Base-by-base conservation (phyloP, 2,113 vertebrate species). In the Ciconia boyciana region DNA sequence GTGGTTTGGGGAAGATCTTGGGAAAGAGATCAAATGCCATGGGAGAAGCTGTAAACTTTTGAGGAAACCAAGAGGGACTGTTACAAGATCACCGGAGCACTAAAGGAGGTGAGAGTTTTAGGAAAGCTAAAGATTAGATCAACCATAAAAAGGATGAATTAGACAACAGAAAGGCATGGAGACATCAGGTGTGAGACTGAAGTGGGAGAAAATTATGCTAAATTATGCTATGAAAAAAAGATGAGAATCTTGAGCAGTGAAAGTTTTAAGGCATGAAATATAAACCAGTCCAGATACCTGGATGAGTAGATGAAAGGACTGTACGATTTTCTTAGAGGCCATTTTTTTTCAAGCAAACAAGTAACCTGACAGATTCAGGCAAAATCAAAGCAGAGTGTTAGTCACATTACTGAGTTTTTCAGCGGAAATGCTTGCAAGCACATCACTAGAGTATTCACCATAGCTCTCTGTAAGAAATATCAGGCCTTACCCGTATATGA, bases 401-500 rank as follows among this genome's bases (percentile, higher is more conserved):
- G 84, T 90, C 75, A 93, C 20, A 54, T 60, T 44, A 68, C 31
- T 87, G 49, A 91, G 12, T 52, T 76, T 92, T 92, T 49, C 22
- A 91, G 43, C 49, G n/a, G 78, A 71, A 90, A 87, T 65, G 49
- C 51, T 58, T 83, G 57, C 70, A 88, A 93, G 55, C 12, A 64
- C 13, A 32, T 86, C 49, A 41, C 13, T 65, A 43, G 54, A 70
- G 22, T 46, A 52, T 66, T 49, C 60, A 78, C 32, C 39, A 48
- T 13, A 91, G 54, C 26, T 28, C 36, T 64, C 85, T 79, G 46
- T 51, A 95, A 85, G 43, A 97, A 76, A 77, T 41, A 66, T 34
- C 64, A 90, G 48, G 31, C 93, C 98, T 99, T 98, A 99, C 99
- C 98, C 97, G 71, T 94, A 97, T 24, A 95, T 96, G 90, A 98